Percentiles rank a stretch among this genome's conserved stretches.
Evolutionary conservation across 2,113 vertebrate species (phyloP).

Genomic region (Spilogale gracilis): DNA sequence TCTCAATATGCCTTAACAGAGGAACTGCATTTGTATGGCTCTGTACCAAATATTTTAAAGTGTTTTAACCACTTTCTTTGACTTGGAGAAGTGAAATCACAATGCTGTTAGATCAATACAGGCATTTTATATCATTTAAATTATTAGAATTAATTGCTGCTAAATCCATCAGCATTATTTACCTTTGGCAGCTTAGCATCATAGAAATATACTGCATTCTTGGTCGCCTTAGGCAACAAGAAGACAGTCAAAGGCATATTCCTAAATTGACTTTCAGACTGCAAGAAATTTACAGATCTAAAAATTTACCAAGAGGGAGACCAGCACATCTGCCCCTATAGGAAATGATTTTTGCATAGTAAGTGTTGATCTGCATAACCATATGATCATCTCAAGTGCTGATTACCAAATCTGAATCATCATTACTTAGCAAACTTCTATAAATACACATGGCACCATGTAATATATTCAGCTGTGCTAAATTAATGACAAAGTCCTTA

Average conservation of each 20-base stretch:
- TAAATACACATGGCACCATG: conserved; percentile 83
- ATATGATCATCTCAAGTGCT: conserved; percentile 80
- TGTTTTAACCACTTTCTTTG: background rate
- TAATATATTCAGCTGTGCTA: conserved; percentile 84
- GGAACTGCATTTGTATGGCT: background rate
- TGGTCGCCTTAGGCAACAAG: conserved; percentile 25
- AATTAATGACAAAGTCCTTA: conserved; percentile 83
- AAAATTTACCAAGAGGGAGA: conserved; percentile 79
- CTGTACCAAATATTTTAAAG: conserved; percentile 25
- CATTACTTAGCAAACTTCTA: conserved; percentile 85
- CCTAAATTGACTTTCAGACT: conserved; percentile 67
- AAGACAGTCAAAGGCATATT: conserved; percentile 65
- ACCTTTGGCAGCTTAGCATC: background rate
- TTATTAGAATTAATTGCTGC: background rate
- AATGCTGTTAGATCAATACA: background rate
- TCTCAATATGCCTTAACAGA: background rate
- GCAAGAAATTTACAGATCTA: conserved; percentile 76
- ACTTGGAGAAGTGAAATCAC: background rate
- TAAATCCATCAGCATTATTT: background rate
- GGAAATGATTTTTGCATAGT: conserved; percentile 85
- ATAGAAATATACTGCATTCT: background rate
- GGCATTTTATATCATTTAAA: conserved; percentile 1
- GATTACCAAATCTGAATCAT: conserved; percentile 85
- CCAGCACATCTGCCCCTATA: conserved; percentile 84
- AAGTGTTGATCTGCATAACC: conserved; percentile 85